Base-by-base conservation (phyloP, 2,888 invertebrate species). In the Ceriagrion tenellum region DNA sequence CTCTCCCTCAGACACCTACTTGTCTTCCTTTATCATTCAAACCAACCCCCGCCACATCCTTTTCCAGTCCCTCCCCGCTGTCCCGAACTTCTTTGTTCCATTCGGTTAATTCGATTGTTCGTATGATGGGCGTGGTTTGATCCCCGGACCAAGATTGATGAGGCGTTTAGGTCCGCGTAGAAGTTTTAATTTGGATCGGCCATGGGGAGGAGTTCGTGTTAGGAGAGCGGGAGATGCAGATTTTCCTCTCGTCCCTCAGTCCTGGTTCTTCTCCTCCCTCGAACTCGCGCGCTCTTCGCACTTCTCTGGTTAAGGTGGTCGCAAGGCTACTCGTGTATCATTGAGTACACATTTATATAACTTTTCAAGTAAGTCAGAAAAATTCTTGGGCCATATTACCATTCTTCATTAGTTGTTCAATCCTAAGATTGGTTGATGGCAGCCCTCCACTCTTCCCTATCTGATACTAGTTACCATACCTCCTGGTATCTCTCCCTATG, bases 21-120 rank as follows among this genome's bases (percentile, higher is more conserved):
- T 59, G 23, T 23, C 18, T 26, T n/a, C 69, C 23, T 69, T 69
- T 69, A n/a, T 69, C 10, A 69, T 59, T 10, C 20, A 20, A 18
- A 59, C 20, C 16, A 12, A 69, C 69, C 1, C 16, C 35, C 81
- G 6, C 81, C 30, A 4, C 35, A 81, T 81, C 81, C 12, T 81
- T 81, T 81, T 10, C 16, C 81, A 26, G 69, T 81, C 81, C 81
- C 81, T 81, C 69, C 81, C 35, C 30, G 18, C 81, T 35, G n/a
- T 69, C 69, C 40, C 40, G 47, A 88, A 18, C 63, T 93, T 56
- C 63, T 93, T 93, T 93, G 93, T 93, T 69, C 74, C 93, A 69
- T 93, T 93, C 47, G 74, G 69, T 47, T 47, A 93, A 93, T 93
- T 93, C 93, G 93, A 93, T 89, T 89, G 89, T 89, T 89, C 89